Percentiles rank a stretch among this genome's conserved stretches.
Conservation (phyloP, 2,797 vertebrate genomes). For the Mus minutoides region DNA sequence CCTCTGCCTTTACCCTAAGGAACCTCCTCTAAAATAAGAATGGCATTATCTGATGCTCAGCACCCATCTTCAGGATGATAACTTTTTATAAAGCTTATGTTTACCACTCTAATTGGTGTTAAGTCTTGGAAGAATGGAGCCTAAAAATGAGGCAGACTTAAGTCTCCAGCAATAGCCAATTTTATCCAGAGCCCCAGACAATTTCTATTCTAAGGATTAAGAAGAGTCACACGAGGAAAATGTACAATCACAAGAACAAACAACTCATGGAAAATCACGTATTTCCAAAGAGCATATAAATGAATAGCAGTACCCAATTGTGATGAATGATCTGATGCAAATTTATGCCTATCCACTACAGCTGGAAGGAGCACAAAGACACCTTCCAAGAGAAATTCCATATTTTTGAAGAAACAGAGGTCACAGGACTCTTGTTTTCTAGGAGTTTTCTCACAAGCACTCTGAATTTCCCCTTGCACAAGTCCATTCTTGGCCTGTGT, state of each 20-base stretch:
- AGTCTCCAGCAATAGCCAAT: not conserved
- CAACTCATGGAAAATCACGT: not conserved
- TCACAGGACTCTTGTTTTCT: not conserved
- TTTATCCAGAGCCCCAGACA: not conserved
- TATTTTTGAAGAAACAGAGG: not conserved
- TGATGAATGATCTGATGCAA: not conserved
- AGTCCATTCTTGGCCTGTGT: not conserved
- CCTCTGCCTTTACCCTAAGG: not conserved
- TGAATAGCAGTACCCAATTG: not conserved
- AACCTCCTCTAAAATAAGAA: not conserved
- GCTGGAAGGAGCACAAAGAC: not conserved
- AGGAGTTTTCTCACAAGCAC: not conserved
- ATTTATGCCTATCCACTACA: not conserved
- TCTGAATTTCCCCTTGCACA: not conserved
- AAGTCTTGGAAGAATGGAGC: not conserved
- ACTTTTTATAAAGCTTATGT: constrained; percentile 19
- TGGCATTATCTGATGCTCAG: not conserved
- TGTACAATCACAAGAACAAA: not conserved
- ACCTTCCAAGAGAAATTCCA: not conserved
- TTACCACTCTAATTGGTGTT: not conserved
- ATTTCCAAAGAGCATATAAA: not conserved
- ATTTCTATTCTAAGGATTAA: not conserved
- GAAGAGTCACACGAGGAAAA: not conserved
- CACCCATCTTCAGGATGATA: not conserved
- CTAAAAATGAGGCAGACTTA: not conserved